Evolutionary conservation across 2,888 invertebrate species (phyloP).

Genomic region (Deilephila porcellus): DNA sequence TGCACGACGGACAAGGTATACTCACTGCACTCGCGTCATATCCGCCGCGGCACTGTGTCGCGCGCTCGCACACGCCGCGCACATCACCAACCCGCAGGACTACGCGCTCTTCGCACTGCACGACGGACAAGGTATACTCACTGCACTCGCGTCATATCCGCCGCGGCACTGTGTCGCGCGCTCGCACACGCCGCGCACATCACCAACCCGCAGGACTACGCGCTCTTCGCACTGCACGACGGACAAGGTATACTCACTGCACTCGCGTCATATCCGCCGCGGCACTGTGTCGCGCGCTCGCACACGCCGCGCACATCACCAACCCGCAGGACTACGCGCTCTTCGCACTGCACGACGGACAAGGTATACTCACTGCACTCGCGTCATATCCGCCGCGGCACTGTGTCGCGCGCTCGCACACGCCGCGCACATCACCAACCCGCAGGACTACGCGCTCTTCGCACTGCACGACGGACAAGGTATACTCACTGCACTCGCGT

Average conservation of each 20-base stretch:
- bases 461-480: conserved; percentile 93
- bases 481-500: conserved; percentile 53
- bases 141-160: too few relatives aligned
- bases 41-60: conserved; percentile 92
- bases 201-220: conserved; percentile 98
- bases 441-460: conserved; percentile 97
- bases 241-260: conserved; percentile 85
- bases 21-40: not conserved
- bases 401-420: conserved; percentile 97
- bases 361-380: conserved; percentile 67
- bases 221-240: conserved; percentile 94
- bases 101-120: conserved; percentile 96
- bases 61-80: conserved; percentile 97
- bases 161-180: conserved; percentile 94
- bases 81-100: conserved; percentile 98
- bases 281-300: conserved; percentile 97
- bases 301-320: conserved; percentile 97
- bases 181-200: conserved; percentile 97
- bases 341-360: conserved; percentile 94
- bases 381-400: conserved; percentile 82
- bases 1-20: conserved; percentile 95
- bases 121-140: conserved; percentile 65
- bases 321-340: conserved; percentile 98
- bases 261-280: conserved; percentile 57
- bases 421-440: conserved; percentile 97